Evolutionary conservation across 1,140 invertebrate species (phyloP), one percentile per base, ranked within the genome.

Genomic region (Alviniconcha marisindica): DNA sequence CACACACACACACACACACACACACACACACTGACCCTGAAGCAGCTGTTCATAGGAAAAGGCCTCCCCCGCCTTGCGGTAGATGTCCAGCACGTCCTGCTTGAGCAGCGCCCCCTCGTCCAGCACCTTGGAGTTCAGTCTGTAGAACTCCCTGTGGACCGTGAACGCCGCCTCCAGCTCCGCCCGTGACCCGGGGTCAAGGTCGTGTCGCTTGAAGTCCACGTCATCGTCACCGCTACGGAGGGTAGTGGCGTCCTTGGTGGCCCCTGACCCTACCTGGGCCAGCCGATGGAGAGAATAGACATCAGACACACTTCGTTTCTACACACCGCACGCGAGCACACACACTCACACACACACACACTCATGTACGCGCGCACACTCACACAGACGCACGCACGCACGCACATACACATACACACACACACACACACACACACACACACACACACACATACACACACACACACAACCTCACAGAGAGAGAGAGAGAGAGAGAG

Each of bases 1-100:
- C n/a, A n/a, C n/a, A n/a, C n/a, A n/a, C n/a, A n/a, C n/a, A n/a
- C n/a, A n/a, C n/a, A n/a, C n/a, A n/a, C n/a, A n/a, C n/a, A n/a
- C n/a, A n/a, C n/a, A 66, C 28, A 31, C 78, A 3, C n/a, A 73
- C 83, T 84, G 77, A 89, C 88, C 89, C 83, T 90, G 89, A 18
- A 90, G 69, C 28, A 90, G 74, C 81, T 90, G 89, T 81, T 90
- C 89, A 54, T 90, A 90, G 2, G 87, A 87, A 38, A 90, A 78
- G 1, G 85, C 87, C 71, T 90, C 89, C 15, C 89, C 87, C 21
- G 86, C 81, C 74, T 89, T 90, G 48, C 86, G 86, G 12, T 88
- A 86, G 44, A 86, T 83, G 42, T 90, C 89, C 83, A 87, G 83
- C 36, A 90, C 86, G 60, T 85, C 84, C 56, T 87, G 83, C 77